A percentile compares a stretch with the other conserved stretches of the same genome.
Evolutionary conservation across 2,888 invertebrate genomes (phyloP).

Genomic region (Tinea semifulvella): DNA sequence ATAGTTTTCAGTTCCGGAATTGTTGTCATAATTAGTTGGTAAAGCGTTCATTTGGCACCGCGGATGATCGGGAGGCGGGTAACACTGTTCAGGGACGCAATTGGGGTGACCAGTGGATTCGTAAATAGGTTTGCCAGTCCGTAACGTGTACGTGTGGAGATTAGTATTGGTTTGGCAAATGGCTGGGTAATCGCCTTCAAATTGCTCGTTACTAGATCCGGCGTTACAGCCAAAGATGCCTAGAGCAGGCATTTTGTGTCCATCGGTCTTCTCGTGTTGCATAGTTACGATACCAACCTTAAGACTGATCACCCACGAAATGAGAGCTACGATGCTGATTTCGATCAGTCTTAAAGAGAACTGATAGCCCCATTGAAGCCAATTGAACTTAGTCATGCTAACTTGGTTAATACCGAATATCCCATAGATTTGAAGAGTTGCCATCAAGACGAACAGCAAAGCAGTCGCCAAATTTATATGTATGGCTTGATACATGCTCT

Average conservation of each 20-base stretch:
- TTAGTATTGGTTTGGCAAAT: conserved; percentile 88
- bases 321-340: conserved; percentile 84
- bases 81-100: conserved; percentile 48
- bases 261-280: conserved; percentile 77
- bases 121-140: conserved; percentile 80
- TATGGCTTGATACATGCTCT: conserved; percentile 86
- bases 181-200: conserved; percentile 84
- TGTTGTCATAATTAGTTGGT: conserved; percentile 66
- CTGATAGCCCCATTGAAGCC: conserved; percentile 94
- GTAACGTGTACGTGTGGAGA: conserved; percentile 82
- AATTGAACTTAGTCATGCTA: conserved; percentile 74
- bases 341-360: conserved; percentile 86
- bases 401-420: conserved; percentile 60
- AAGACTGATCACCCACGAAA: conserved; percentile 88
- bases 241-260: conserved; percentile 75
- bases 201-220: conserved; percentile 85
- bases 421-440: conserved; percentile 85
- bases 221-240: conserved; percentile 85
- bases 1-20: conserved; percentile 71
- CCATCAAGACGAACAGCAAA: conserved; percentile 82
- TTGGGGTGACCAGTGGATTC: conserved; percentile 65
- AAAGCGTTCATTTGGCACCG: conserved; percentile 64
- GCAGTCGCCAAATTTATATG: conserved; percentile 90
- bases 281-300: conserved; percentile 66
- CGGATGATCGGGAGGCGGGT: conserved; percentile 52